A percentile compares a stretch with the other conserved stretches of the same genome.
Evolutionary conservation across 2,797 vertebrate species (phyloP).

Genomic region (Odontamblyopus rebecca): DNA sequence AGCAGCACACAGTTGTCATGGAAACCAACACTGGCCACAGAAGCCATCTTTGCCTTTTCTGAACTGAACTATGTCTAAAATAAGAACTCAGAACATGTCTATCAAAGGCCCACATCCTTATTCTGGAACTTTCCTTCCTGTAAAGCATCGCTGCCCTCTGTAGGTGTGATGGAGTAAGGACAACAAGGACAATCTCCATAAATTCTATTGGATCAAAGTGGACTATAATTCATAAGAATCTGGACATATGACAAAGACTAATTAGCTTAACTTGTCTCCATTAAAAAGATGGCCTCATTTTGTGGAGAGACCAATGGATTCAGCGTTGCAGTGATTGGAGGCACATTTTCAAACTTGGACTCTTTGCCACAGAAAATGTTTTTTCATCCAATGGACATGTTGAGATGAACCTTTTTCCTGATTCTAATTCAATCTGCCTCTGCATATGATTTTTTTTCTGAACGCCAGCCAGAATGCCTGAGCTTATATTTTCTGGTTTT

Average conservation of each 20-base stretch:
- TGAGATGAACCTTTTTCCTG: not conserved
- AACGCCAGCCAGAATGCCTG: conserved; percentile 1
- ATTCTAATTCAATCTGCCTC: not conserved
- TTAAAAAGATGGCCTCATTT: conserved; percentile 8
- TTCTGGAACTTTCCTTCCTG: conserved; percentile 7
- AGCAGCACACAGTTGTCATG: conserved; percentile 58
- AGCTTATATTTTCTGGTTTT: not conserved
- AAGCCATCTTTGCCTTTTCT: conserved; percentile 46
- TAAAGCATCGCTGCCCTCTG: conserved; percentile 50
- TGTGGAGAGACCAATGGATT: not conserved
- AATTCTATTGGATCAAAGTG: not conserved
- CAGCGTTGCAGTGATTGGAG: not conserved
- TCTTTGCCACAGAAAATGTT: not conserved
- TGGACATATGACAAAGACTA: conserved; percentile 8
- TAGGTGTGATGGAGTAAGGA: conserved; percentile 39
- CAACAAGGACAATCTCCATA: conserved; percentile 40
- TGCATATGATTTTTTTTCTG: not conserved
- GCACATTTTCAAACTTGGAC: not conserved
- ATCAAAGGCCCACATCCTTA: conserved; percentile 8
- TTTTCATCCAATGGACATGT: not conserved
- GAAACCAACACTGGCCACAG: conserved; percentile 46
- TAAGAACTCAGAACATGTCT: conserved; percentile 8
- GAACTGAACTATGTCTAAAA: conserved; percentile 55
- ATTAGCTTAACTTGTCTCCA: not conserved
- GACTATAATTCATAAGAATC: conserved; percentile 10